Evolutionary conservation across 2,888 invertebrate species (phyloP).

Genomic region (Himalopsyche japonica): DNA sequence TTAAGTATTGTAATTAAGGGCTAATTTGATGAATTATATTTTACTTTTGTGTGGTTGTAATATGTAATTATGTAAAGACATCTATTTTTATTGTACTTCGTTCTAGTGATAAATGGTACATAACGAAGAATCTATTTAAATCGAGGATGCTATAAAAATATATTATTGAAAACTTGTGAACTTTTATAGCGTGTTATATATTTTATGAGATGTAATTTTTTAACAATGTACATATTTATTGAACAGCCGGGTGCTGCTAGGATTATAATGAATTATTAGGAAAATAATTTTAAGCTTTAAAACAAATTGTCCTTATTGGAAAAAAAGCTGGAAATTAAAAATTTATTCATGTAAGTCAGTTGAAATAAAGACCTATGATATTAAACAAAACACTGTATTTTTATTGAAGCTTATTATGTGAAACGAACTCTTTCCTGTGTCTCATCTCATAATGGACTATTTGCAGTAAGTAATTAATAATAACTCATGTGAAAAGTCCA

Average conservation of each 20-base stretch:
- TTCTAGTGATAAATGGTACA: constrained; percentile 7
- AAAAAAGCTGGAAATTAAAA: constrained; percentile 29
- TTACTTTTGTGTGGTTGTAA: constrained; percentile 25
- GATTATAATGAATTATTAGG: constrained; percentile 6
- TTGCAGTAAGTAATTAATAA: no score
- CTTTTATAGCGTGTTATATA: constrained; percentile 4
- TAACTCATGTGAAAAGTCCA: no score
- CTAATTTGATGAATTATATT: constrained; percentile 16
- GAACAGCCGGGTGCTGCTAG: constrained; percentile 33
- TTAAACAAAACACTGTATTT: constrained; percentile 12
- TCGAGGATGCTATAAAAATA: constrained; percentile 27
- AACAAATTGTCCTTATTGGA: constrained; percentile 16
- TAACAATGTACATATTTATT: constrained; percentile 29
- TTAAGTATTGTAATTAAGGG: neutral
- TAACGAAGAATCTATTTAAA: constrained; percentile 23
- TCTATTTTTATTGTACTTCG: constrained; percentile 17
- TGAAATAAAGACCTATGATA: constrained; percentile 36
- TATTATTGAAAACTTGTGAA: constrained; percentile 14
- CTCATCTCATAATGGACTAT: no score
- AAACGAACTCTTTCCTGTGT: no score
- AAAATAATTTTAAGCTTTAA: constrained; percentile 29
- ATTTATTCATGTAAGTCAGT: constrained; percentile 36
- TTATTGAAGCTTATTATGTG: neutral
- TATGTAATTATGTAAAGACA: constrained; percentile 16
- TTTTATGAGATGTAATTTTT: constrained; percentile 13